Evolutionary conservation across 2,888 invertebrate species (phyloP).

Genomic region (Abrostola tripartita): DNA sequence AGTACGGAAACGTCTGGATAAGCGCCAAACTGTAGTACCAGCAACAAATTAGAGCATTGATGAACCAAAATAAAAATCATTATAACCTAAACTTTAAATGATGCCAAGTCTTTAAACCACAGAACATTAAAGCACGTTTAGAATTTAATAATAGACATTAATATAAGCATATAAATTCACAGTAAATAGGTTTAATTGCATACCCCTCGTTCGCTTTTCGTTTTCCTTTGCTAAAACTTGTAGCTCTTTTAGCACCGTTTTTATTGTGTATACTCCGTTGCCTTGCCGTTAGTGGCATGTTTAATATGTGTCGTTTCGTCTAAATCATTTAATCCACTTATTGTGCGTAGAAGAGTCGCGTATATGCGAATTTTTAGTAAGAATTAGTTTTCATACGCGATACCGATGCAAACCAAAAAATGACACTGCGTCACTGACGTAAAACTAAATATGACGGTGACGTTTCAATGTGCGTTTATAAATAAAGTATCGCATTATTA

Average conservation of each 20-base stretch:
- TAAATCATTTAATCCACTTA: conserved; percentile 34
- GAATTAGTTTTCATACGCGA: conserved; percentile 17
- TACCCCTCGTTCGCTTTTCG: conserved; percentile 81
- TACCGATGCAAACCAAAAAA: conserved; percentile 11
- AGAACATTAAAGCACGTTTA: conserved; percentile 29
- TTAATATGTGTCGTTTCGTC: conserved; percentile 6
- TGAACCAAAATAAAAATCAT: conserved; percentile 51
- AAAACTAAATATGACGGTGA: background rate
- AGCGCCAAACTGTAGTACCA: conserved; percentile 67
- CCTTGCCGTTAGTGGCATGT: conserved; percentile 82
- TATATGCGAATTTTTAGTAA: conserved; percentile 28
- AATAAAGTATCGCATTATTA: background rate
- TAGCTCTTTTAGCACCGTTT: conserved; percentile 79
- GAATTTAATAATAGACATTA: conserved; percentile 30
- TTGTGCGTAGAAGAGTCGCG: background rate
- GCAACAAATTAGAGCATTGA: conserved; percentile 56
- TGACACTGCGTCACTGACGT: conserved; percentile 24
- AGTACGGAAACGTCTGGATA: conserved; percentile 65
- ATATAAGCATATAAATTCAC: conserved; percentile 26
- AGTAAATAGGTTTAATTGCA: conserved; percentile 32
- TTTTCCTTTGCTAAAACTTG: conserved; percentile 80
- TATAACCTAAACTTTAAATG: conserved; percentile 44
- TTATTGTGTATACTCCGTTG: conserved; percentile 83
- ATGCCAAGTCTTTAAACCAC: conserved; percentile 35
- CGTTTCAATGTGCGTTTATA: conserved; percentile 10